phyloP scores from a whole-genome alignment of 35 echinoderm and acorn worm genomes.

The Lytechinus pictus region DNA sequence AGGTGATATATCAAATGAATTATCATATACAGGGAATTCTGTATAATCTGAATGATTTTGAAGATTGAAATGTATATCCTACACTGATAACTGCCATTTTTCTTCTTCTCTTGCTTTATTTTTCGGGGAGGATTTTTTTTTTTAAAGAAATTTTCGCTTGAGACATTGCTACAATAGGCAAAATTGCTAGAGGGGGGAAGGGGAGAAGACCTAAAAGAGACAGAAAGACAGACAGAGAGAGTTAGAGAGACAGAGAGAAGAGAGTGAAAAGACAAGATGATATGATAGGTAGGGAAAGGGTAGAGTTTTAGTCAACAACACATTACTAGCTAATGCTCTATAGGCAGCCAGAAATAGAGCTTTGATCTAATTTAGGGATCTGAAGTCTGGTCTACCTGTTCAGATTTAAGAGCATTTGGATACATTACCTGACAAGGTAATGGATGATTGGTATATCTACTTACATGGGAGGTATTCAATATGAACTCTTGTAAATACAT shows the following conservation, averaged over 20 bases:
- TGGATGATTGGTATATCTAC: not conserved
- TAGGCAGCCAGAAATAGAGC: not conserved
- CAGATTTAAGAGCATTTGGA: not conserved
- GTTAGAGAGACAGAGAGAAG: not conserved
- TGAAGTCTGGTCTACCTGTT: not conserved
- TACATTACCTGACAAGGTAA: not conserved
- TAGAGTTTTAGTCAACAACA: not conserved
- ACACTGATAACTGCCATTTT: not conserved
- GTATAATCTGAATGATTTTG: not conserved
- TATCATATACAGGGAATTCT: not conserved
- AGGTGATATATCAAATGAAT: not conserved
- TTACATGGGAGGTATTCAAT: not conserved
- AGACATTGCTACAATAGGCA: not conserved
- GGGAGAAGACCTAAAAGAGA: not conserved
- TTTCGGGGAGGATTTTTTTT: no score
- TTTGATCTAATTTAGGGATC: slow-evolving; percentile 4
- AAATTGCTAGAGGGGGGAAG: not conserved
- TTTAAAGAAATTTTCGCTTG: no score
- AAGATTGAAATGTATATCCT: not conserved
- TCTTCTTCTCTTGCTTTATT: no score
- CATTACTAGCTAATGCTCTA: not conserved
- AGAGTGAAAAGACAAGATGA: not conserved
- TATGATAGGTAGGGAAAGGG: not conserved
- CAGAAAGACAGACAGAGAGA: not conserved
- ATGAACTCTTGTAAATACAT: not conserved